Percentiles rank a stretch among this genome's conserved stretches.
phyloP scores from a whole-genome alignment of 1,140 invertebrate genomes.

The Bombus superbus region DNA sequence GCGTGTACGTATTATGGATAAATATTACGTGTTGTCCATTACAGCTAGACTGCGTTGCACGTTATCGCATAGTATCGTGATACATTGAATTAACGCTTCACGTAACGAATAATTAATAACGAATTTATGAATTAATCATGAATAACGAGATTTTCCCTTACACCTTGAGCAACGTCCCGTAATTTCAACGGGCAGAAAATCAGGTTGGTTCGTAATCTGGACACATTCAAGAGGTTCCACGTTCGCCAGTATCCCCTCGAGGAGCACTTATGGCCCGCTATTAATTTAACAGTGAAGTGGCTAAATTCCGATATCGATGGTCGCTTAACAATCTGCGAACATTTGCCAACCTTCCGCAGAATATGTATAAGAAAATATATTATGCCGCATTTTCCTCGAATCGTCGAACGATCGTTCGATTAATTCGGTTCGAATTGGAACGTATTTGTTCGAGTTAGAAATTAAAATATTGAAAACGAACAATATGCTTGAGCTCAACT shows the following conservation, averaged over 20 bases:
- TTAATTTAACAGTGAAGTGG: conserved; percentile 72
- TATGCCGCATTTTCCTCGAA: too few species aligned
- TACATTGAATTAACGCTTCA: neutral
- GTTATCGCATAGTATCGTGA: neutral
- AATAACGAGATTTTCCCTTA: neutral
- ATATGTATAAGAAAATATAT: conserved; percentile 33
- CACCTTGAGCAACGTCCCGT: neutral
- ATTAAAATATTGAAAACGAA: too few species aligned
- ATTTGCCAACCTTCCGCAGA: conserved; percentile 51
- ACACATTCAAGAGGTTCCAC: neutral
- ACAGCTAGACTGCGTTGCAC: neutral
- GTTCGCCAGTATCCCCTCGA: neutral
- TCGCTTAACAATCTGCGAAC: conserved; percentile 66
- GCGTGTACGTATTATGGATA: neutral
- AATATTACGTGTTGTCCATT: neutral
- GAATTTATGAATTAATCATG: conserved; percentile 18
- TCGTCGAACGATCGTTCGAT: too few species aligned
- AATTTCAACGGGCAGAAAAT: neutral
- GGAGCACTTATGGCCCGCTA: conserved; percentile 42
- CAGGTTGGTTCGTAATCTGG: conserved; percentile 37
- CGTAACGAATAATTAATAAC: conserved; percentile 11
- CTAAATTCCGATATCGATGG: conserved; percentile 74
- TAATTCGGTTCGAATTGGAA: too few species aligned
- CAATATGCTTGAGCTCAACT: too few species aligned
- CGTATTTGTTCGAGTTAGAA: too few species aligned